These are phyloP conservation scores for Tachuris rubrigastra DNA, from an alignment of 2,113 vertebrate genomes.

Conservation along the genomic window DNA sequence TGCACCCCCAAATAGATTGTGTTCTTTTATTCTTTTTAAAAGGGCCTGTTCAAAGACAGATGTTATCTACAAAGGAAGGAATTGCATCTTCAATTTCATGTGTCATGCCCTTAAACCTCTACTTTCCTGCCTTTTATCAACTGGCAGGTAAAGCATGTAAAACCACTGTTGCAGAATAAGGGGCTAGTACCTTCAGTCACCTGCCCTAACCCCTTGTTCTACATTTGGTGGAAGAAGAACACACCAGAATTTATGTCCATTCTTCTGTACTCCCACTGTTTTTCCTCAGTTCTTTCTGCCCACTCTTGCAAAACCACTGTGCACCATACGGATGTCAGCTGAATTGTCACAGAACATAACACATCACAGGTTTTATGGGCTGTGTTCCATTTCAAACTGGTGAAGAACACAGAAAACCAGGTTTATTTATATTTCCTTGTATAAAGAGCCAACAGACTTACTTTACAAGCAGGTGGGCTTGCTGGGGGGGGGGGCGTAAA, in stretches of 20 bases:
- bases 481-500: background rate
- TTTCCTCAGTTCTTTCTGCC: background rate
- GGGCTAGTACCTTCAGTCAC: background rate
- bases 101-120: background rate
- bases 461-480: background rate
- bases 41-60: background rate
- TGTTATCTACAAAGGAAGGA: background rate
- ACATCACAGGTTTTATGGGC: background rate
- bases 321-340: background rate
- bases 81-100: accelerated
- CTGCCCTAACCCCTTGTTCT: background rate
- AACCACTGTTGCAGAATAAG: background rate
- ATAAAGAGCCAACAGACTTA: background rate
- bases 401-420: background rate
- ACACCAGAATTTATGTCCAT: background rate
- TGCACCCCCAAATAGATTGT: accelerated
- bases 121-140: background rate
- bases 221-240: background rate
- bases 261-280: background rate
- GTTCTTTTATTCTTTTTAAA: background rate
- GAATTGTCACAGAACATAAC: background rate
- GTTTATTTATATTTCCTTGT: conserved; percentile 1
- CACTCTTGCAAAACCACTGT: background rate
- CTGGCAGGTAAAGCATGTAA: background rate
- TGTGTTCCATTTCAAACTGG: background rate